phyloP scores from a whole-genome alignment of 2,797 vertebrate species.

The Urocyon cinereoargenteus region DNA sequence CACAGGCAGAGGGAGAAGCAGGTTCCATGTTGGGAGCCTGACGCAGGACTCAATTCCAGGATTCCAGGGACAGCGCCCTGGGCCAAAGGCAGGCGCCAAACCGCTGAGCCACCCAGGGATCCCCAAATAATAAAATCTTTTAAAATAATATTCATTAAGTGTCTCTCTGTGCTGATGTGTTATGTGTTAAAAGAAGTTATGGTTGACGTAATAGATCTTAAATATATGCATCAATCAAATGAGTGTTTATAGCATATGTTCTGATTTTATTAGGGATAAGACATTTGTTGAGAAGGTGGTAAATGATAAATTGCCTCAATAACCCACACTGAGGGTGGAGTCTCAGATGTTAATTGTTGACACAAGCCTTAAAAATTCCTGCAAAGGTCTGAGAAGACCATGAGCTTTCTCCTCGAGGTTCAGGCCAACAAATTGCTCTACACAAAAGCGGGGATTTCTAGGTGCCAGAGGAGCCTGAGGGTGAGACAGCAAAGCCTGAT shows the following conservation, averaged over 20 bases:
- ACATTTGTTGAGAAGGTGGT: background rate
- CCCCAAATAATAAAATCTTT: background rate
- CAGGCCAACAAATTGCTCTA: background rate
- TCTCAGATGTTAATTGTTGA: background rate
- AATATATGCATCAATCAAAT: background rate
- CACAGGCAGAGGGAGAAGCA: no score
- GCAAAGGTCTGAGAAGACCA: background rate
- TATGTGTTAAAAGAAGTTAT: background rate
- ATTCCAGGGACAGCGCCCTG: no score
- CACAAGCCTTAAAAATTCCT: background rate
- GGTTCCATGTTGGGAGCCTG: no score
- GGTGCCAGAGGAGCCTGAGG: background rate
- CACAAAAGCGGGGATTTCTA: background rate
- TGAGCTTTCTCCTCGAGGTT: background rate
- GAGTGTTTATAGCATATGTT: background rate
- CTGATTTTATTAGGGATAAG: slow-evolving; percentile 21
- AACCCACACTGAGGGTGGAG: background rate
- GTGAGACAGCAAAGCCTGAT: background rate
- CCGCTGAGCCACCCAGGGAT: no score
- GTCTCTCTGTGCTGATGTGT: background rate
- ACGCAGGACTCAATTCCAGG: no score
- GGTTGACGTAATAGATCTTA: background rate
- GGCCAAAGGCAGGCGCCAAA: no score
- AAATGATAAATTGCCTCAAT: slow-evolving; percentile 1
- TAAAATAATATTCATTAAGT: background rate